These are phyloP conservation scores for Gari tellinella DNA, from an alignment of 2,888 invertebrate species.

Conservation along the genomic window DNA sequence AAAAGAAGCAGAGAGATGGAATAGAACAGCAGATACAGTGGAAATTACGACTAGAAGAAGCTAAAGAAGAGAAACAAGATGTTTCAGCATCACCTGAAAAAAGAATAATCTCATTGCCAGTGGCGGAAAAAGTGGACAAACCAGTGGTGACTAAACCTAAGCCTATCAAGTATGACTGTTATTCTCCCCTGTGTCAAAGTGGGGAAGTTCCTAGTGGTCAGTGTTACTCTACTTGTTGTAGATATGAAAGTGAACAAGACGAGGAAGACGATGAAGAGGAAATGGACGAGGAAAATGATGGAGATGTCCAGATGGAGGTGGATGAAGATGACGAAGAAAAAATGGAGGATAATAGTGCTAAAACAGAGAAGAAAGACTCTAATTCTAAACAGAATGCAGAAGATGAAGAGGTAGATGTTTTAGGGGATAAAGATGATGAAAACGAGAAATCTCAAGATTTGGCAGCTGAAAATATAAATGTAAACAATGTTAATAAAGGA, in stretches of 20 bases:
- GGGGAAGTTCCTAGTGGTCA: conserved; percentile 39
- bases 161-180: conserved; percentile 65
- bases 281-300: conserved; percentile 53
- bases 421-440: conserved; percentile 66
- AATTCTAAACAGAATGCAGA: conserved; percentile 57
- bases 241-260: conserved; percentile 46
- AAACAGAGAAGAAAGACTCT: conserved; percentile 27
- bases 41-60: conserved; percentile 71
- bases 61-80: conserved; percentile 55
- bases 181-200: conserved; percentile 72
- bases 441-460: conserved; percentile 15
- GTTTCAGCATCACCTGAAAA: conserved; percentile 52
- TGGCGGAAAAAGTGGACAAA: conserved; percentile 41
- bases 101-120: conserved; percentile 53
- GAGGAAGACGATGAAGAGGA: conserved; percentile 66
- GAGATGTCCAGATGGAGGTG: conserved; percentile 57
- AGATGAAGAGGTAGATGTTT: conserved; percentile 74
- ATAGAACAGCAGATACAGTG: conserved; percentile 78
- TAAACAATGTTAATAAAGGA: conserved; percentile 17
- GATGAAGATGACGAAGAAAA: conserved; percentile 60
- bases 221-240: conserved; percentile 63
- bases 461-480: conserved; percentile 19
- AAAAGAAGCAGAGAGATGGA: conserved; percentile 76
- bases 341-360: conserved; percentile 34
- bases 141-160: conserved; percentile 40